Base-by-base conservation (phyloP, 2,113 vertebrate genomes). In the Riparia riparia region DNA sequence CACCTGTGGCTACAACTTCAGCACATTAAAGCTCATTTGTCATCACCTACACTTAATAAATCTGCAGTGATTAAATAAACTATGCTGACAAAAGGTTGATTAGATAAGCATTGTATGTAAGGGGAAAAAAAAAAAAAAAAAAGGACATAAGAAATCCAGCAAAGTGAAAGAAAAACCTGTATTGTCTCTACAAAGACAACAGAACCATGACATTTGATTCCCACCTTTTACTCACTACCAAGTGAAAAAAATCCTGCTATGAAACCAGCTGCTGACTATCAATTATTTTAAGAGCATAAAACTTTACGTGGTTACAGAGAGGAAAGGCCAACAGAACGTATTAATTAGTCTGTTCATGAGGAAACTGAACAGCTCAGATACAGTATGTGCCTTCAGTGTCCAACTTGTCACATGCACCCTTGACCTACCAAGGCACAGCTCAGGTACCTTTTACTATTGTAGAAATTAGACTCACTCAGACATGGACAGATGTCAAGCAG, bases 271-370 rank as follows among this genome's bases (percentile, higher is more conserved):
- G 91, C 86, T 91, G 64, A 53, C 64, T 71, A 56, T 28, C 60
- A 92, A 42, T 83, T 95, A 89, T 71, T 86, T 83, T 54, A 80
- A 78, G 80, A 63, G 45, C 41, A 82, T 45, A 72, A 91, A 88
- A 57, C 61, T 82, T 82, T 45, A n/a, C 13, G 42, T 47, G 44
- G 64, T 81, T 39, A 89, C 72, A 47, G 32, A 66, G 68, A 60
- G 56, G 18, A 69, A 87, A 64, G 57, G 64, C 68, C 71, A 76
- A 14, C 0, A 3, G 92, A 83, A 73, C 50, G n/a, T 17, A 88
- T 26, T 66, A 95, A 88, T 32, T 63, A 93, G 72, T 39, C 50
- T 71, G 81, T 72, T 83, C 58, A 65, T 1, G 2, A 74, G 73
- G 87, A 65, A 92, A 92, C 26, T 8, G 66, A 92, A 73, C 10